Conservation (phyloP, 1,140 invertebrate species). For the Ostrea denselamellosa region DNA sequence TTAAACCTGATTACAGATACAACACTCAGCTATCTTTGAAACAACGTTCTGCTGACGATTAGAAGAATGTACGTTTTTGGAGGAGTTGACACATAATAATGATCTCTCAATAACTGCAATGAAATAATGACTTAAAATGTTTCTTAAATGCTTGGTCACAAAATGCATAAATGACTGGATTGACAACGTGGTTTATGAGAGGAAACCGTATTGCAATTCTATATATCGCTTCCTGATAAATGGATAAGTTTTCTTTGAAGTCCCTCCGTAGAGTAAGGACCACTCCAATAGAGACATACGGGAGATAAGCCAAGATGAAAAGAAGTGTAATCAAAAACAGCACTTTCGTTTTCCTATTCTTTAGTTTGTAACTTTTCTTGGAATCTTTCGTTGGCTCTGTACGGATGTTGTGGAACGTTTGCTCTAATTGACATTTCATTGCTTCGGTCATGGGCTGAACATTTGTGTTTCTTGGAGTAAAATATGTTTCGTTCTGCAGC, state of each 20-base stretch:
- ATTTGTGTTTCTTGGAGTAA: too few relatives aligned
- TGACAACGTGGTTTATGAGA: neutral
- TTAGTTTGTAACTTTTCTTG: neutral
- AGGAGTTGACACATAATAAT: too few relatives aligned
- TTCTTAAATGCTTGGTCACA: neutral
- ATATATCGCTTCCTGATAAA: neutral
- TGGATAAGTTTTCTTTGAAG: neutral
- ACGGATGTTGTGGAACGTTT: neutral
- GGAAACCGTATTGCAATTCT: neutral
- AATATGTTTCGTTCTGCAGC: neutral
- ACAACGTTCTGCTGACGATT: too few relatives aligned
- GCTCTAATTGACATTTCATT: neutral
- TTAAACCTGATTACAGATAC: too few relatives aligned
- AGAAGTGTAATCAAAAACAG: neutral
- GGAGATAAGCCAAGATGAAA: conserved; percentile 7
- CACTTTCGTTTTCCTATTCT: conserved; percentile 1
- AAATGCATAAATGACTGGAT: neutral
- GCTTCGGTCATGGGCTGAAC: neutral
- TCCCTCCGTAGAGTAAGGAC: neutral
- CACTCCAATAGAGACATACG: neutral
- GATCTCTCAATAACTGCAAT: neutral
- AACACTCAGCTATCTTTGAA: too few relatives aligned
- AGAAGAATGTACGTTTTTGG: too few relatives aligned
- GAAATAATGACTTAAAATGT: neutral
- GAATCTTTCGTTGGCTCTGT: neutral